These are phyloP conservation scores for Synanthedon tipuliformis DNA, from an alignment of 2,888 invertebrate genomes.

Conservation along the genomic window DNA sequence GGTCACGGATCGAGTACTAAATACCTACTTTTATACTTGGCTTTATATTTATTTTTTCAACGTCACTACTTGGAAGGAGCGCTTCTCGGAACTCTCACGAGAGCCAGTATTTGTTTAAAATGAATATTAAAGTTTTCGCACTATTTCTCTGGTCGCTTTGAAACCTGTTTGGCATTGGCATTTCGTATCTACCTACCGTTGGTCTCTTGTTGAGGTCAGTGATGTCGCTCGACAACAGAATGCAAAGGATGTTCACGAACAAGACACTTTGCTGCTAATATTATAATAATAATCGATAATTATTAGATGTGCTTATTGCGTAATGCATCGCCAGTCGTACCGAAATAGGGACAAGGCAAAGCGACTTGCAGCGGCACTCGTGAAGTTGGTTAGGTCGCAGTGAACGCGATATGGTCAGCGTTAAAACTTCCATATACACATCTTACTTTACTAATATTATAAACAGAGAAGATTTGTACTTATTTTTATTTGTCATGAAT, in stretches of 20 bases:
- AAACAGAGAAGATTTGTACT: too few species aligned
- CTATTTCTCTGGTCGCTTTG: too few species aligned
- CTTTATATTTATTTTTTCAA: too few species aligned
- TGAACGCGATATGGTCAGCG: not conserved
- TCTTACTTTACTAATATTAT: too few species aligned
- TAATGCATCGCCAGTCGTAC: constrained; percentile 15
- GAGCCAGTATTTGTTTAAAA: not conserved
- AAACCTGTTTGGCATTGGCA: too few species aligned
- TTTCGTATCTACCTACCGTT: not conserved
- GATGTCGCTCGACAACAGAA: not conserved
- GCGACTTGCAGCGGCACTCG: constrained; percentile 3
- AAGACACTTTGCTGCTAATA: constrained; percentile 11
- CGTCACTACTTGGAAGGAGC: not conserved
- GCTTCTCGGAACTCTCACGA: not conserved
- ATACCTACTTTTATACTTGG: not conserved
- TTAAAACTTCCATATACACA: not conserved
- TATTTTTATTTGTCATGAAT: too few species aligned
- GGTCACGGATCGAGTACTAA: not conserved
- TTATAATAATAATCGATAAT: constrained; percentile 19
- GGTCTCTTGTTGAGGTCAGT: not conserved
- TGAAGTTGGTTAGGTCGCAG: not conserved
- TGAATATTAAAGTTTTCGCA: too few species aligned
- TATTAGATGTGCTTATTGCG: constrained; percentile 23
- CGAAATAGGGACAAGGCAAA: constrained; percentile 48
- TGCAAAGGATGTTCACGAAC: constrained; percentile 7